These are phyloP conservation scores for Ophiodon elongatus DNA, from an alignment of 2,113 vertebrate genomes.

Conservation along the genomic window DNA sequence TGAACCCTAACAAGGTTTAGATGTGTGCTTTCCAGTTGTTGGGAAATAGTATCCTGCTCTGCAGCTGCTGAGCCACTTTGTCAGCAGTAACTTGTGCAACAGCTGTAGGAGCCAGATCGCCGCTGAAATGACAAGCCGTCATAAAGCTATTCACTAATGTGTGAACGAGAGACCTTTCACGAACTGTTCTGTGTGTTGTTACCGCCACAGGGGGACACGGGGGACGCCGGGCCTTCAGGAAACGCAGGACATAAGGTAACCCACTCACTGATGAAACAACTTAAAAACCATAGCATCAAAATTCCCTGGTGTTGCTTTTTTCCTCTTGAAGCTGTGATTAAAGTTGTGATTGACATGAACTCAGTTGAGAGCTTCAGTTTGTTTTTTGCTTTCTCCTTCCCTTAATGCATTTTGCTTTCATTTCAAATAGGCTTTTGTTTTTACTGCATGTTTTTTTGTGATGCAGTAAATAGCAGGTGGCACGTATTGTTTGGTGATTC, in stretches of 20 bases:
- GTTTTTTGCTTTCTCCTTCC: background rate
- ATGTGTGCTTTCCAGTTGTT: conserved; percentile 74
- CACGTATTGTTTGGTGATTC: conserved; percentile 43
- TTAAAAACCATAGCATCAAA: background rate
- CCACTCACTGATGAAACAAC: background rate
- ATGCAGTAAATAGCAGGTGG: conserved; percentile 22
- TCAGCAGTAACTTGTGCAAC: conserved; percentile 69
- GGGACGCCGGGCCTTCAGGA: conserved; percentile 80
- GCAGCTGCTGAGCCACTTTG: conserved; percentile 79
- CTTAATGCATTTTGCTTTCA: background rate
- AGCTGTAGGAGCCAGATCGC: conserved; percentile 71
- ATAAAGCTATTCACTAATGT: conserved; percentile 77
- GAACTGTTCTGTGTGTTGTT: conserved; percentile 64
- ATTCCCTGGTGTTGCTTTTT: background rate
- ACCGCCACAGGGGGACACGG: conserved; percentile 79
- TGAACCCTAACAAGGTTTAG: conserved; percentile 49
- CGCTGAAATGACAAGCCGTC: conserved; percentile 57
- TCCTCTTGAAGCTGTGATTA: conserved; percentile 1
- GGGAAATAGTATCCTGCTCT: conserved; percentile 73
- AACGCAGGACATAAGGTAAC: conserved; percentile 85
- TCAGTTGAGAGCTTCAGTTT: background rate
- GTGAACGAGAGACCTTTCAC: conserved; percentile 75
- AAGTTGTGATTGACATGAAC: background rate
- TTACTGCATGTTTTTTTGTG: conserved; percentile 8
- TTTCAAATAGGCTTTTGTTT: conserved; percentile 6